Evolutionary conservation across 2,797 vertebrate species (phyloP).

Genomic region (Tapera naevia): DNA sequence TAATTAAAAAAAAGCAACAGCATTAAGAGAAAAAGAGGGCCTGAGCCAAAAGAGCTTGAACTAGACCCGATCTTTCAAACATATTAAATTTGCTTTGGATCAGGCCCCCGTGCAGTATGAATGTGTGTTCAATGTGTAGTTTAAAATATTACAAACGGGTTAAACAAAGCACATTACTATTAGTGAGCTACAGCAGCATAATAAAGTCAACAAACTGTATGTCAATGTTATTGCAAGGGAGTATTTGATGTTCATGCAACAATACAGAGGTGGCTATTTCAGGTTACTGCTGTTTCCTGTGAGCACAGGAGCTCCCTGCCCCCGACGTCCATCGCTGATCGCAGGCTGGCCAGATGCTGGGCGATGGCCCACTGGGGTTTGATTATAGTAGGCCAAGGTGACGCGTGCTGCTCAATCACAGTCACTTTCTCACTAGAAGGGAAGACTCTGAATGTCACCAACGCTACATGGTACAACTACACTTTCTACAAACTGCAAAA

Average conservation of each 20-base stretch:
- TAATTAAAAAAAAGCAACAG: not conserved
- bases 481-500: constrained; percentile 30
- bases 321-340: not conserved
- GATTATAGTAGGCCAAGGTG: not conserved
- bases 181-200: not conserved
- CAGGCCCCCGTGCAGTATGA: constrained; percentile 33
- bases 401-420: not conserved
- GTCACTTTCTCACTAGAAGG: constrained; percentile 38
- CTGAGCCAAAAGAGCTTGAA: constrained; percentile 29
- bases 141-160: not conserved
- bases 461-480: not conserved
- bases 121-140: not conserved
- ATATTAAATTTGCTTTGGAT: not conserved
- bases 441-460: constrained; percentile 19
- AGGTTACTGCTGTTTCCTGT: not conserved
- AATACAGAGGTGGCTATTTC: not conserved
- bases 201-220: not conserved
- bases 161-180: constrained; percentile 2
- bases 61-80: not conserved
- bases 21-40: constrained; percentile 4
- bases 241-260: not conserved
- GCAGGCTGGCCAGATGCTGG: not conserved
- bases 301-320: constrained; percentile 17
- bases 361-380: not conserved
- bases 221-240: not conserved